Conservation (phyloP, 1,140 invertebrate genomes). For the Polyergus mexicanus region DNA sequence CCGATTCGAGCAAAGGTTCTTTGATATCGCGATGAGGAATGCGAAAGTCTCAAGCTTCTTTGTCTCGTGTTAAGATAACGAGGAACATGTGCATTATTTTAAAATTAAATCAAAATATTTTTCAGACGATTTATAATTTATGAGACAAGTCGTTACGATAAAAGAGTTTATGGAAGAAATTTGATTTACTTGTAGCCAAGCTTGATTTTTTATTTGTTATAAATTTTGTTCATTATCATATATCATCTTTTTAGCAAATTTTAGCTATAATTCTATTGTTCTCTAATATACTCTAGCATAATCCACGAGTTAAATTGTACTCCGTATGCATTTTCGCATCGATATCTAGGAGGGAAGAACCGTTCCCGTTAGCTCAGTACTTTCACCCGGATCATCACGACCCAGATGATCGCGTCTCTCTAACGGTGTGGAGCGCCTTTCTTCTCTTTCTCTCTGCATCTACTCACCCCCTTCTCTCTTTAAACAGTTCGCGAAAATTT, state of each 20-base stretch:
- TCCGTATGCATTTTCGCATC: conserved; percentile 36
- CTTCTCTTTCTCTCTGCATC: conserved; percentile 17
- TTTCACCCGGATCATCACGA: conserved; percentile 77
- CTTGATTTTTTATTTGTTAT: neutral
- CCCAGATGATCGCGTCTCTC: conserved; percentile 76
- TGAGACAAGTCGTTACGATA: too few species aligned
- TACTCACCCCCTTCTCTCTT: neutral
- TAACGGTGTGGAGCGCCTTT: conserved; percentile 56
- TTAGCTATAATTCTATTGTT: neutral
- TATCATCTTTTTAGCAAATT: neutral
- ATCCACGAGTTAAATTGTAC: neutral
- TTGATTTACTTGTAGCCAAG: neutral
- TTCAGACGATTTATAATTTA: too few species aligned
- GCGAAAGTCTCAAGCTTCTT: neutral
- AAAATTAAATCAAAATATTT: neutral
- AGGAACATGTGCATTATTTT: neutral
- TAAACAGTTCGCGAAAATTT: neutral
- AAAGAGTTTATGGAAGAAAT: too few species aligned
- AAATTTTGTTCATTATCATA: neutral
- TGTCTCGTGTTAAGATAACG: neutral
- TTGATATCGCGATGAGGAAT: neutral
- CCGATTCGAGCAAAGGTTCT: neutral
- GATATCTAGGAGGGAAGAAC: conserved; percentile 63
- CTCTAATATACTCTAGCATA: neutral
- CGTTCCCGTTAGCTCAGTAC: conserved; percentile 73